Evolutionary conservation across 2,113 vertebrate species (phyloP).

Genomic region (Propithecus coquereli): DNA sequence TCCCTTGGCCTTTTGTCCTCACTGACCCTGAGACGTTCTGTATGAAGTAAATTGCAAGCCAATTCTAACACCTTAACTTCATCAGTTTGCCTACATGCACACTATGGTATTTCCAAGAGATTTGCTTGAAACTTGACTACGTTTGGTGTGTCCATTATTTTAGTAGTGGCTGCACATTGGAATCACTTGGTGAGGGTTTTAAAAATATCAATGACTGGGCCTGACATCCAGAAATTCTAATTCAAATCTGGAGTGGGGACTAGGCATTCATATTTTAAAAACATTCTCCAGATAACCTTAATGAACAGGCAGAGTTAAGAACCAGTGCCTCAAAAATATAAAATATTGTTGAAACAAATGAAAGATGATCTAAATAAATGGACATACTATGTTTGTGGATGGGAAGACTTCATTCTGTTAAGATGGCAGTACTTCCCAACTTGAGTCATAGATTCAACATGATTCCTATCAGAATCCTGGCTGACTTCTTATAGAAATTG

Average conservation of each 20-base stretch:
- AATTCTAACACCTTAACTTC: neutral
- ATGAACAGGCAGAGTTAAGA: neutral
- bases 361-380: neutral
- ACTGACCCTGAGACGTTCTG: neutral
- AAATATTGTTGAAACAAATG: neutral
- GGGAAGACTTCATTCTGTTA: neutral
- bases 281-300: neutral
- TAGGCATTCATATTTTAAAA: neutral
- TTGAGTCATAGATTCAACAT: neutral
- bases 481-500: neutral
- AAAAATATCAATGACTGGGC: neutral
- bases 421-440: neutral
- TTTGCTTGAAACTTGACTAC: neutral
- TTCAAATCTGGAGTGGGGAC: neutral
- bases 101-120: neutral
- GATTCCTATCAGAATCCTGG: neutral
- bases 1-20: neutral
- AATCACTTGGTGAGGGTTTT: neutral
- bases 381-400: neutral
- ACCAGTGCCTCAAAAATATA: neutral
- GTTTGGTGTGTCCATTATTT: neutral
- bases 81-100: neutral
- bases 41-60: neutral
- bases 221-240: neutral
- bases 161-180: neutral